Base-by-base conservation (phyloP, 2,797 vertebrate species). In the Characodon lateralis region DNA sequence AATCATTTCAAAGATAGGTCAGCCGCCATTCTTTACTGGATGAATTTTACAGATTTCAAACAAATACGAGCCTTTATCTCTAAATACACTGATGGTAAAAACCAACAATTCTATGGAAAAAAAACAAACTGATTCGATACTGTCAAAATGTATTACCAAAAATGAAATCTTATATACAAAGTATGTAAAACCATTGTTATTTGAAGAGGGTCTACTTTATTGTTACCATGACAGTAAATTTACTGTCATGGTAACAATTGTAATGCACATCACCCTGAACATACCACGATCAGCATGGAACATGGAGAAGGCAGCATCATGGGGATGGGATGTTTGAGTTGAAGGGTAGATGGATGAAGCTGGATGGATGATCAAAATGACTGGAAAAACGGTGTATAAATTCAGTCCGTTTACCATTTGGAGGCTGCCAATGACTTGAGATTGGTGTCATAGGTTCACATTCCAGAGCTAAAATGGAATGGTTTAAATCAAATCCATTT, bases 1-100 rank as follows among this genome's bases (percentile, higher is more conserved):
- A 63, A 14, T 35, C 75, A 50, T 77, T 83, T 24, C n/a, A 50
- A 73, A 77, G 14, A 56, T 53, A 7, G 63, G 39, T 66, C 63
- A 24, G 63, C 24, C 63, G 41, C 35, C 35, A 24, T 41, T 41
- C 35, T 66, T 66, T 66, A 41, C 22, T 35, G 4, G 35, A 41
- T 41, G 22, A 41, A 24, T 66, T 66, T 41, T 66, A 10, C 63
- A 41, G 35, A 41, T 22, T 41, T 41, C 7, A 39, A 66, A 35
- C 35, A 41, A 41, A 4, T 66, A 66, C 41, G 63, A 24, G 63
- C 20, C 35, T 41, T 66, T 66, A 20, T 66, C 13, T 66, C 8
- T 22, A 66, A 7, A 12, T 2, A 12, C 20, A 66, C 3, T 22
- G 4, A 66, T 24, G 8, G 35, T 66, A 66, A 24, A 66, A 66